Base-by-base conservation (phyloP, 2,113 vertebrate genomes). In the Apteryx mantelli region DNA sequence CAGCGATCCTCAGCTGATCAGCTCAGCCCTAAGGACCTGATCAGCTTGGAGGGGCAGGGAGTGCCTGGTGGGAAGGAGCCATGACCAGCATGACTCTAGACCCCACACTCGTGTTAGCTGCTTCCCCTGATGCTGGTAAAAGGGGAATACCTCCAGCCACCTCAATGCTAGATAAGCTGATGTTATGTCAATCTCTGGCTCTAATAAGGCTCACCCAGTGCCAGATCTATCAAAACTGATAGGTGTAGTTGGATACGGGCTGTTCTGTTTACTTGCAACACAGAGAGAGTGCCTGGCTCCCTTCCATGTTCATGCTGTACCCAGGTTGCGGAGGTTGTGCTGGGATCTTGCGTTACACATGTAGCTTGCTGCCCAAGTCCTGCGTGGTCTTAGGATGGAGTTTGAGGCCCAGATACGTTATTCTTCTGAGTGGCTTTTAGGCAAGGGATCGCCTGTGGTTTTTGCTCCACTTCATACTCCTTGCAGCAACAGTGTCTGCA, bases 61-160 rank as follows among this genome's bases (percentile, higher is more conserved):
- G 28, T 60, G 30, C 56, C 32, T 25, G 9, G 21, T 12, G 9
- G 13, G 10, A 17, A 3, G 2, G 28, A 82, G 11, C 38, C 8
- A 12, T 18, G 7, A 22, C 32, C 10, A 6, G 20, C 11, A 25
- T 73, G 46, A 7, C 16, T 79, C 36, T 74, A 46, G 17, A 50
- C 11, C 8, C 26, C 3, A 1, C 3, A 1, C 21, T 36, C 0
- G 1, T 9, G 22, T 58, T 6, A 13, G 55, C 53, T 32, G 20
- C n/a, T 80, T 40, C 25, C 36, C 19, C 36, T 22, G 36, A 24
- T 53, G 15, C 20, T 8, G 15, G 36, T 50, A 30, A 65, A 22
- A 53, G 46, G 46, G 46, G 19, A 65, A 18, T 32, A 40, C 18
- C n/a, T 80, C 13, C 38, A 25, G 50, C 18, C 34, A 20, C 21